phyloP scores from a whole-genome alignment of 2,797 vertebrate species.

The Chloroceryle amazona region DNA sequence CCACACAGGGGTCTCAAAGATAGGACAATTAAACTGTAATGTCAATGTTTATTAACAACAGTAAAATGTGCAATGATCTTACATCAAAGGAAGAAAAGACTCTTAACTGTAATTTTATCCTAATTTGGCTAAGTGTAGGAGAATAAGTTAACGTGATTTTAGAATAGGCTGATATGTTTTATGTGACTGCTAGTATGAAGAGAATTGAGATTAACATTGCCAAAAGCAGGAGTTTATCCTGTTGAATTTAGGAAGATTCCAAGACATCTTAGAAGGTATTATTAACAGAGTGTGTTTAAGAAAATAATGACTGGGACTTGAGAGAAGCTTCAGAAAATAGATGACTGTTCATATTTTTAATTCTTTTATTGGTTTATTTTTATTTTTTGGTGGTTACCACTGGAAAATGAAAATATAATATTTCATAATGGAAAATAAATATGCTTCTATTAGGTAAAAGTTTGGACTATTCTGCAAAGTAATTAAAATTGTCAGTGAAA shows the following conservation, averaged over 20 bases:
- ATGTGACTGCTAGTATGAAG: neutral
- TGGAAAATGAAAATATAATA: slow-evolving; percentile 21
- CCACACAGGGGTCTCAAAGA: neutral
- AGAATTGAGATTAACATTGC: neutral
- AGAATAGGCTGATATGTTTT: neutral
- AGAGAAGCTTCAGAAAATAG: neutral
- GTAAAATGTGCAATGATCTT: neutral
- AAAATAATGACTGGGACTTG: neutral
- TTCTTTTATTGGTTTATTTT: neutral
- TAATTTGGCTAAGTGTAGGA: neutral
- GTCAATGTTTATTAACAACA: neutral
- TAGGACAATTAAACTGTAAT: neutral
- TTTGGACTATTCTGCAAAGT: neutral
- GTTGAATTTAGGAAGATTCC: slow-evolving; percentile 14
- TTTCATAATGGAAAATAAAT: neutral
- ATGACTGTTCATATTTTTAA: neutral
- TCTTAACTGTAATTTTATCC: neutral
- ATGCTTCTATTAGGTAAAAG: neutral
- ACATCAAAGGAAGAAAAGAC: neutral
- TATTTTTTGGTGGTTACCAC: neutral
- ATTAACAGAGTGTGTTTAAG: neutral
- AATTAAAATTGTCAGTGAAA: neutral
- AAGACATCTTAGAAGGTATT: neutral
- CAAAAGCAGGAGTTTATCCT: slow-evolving; percentile 1
- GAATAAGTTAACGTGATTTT: neutral